phyloP scores from a whole-genome alignment of 1,140 invertebrate genomes.

The Trichomalopsis sarcophagae region DNA sequence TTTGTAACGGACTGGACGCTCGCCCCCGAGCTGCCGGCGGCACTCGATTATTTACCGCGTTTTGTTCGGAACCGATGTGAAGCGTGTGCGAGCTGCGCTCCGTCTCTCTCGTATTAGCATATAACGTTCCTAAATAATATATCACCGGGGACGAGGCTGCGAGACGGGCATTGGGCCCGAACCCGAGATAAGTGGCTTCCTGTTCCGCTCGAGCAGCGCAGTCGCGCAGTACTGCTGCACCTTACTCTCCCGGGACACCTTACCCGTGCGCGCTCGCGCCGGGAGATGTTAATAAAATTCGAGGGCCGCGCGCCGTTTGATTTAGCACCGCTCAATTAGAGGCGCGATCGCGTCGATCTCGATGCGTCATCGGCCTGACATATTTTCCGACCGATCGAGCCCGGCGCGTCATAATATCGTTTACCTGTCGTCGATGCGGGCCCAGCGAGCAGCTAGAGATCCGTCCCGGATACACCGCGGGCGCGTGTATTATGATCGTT shows the following conservation, averaged over 20 bases:
- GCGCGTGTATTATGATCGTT: constrained; percentile 68
- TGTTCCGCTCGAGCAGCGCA: constrained; percentile 48
- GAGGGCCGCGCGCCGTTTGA: neutral
- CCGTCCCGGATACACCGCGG: constrained; percentile 63
- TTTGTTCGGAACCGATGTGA: neutral
- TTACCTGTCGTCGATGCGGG: neutral
- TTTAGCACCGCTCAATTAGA: too few relatives aligned
- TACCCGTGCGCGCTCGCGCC: neutral
- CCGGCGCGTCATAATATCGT: constrained; percentile 26
- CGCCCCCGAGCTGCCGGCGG: neutral
- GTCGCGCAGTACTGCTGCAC: neutral
- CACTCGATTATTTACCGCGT: neutral
- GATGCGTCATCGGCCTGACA: neutral
- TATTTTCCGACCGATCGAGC: constrained; percentile 5
- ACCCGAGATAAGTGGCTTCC: constrained; percentile 64
- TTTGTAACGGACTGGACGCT: constrained; percentile 28
- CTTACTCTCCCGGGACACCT: neutral
- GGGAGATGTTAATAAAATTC: constrained; percentile 1
- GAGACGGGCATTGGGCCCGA: constrained; percentile 53
- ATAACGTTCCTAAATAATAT: constrained; percentile 65
- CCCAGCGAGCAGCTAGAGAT: neutral
- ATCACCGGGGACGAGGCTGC: constrained; percentile 52
- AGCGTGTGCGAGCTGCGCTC: neutral
- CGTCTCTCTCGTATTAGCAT: constrained; percentile 60
- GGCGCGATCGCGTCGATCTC: neutral